phyloP scores from a whole-genome alignment of 2,888 invertebrate species.

The Erebia aethiops region DNA sequence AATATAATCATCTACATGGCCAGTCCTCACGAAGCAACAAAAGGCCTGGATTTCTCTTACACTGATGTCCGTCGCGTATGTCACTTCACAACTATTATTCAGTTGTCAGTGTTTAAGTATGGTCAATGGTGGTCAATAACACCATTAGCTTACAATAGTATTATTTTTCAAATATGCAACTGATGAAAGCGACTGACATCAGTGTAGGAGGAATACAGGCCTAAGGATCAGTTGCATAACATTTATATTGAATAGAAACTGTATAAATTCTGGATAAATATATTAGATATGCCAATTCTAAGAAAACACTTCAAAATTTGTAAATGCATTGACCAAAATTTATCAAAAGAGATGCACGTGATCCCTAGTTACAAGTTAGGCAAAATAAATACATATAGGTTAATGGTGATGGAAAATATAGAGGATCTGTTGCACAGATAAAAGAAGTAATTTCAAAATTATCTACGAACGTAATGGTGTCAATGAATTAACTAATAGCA shows the following conservation, averaged over 20 bases:
- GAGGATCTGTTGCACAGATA: constrained; percentile 23
- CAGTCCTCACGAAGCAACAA: constrained; percentile 1
- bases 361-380: constrained; percentile 20
- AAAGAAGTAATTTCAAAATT: neutral
- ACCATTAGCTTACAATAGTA: no score
- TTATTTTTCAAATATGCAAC: no score
- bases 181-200: neutral
- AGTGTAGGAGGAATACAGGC: neutral
- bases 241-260: constrained; percentile 19
- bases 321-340: neutral
- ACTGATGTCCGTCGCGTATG: no score
- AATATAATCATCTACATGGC: neutral
- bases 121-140: no score
- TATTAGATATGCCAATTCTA: neutral
- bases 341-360: constrained; percentile 26
- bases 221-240: constrained; percentile 38
- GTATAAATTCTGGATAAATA: neutral
- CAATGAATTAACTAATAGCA: no score
- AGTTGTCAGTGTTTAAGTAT: no score
- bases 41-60: neutral
- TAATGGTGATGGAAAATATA: neutral
- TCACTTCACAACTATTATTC: no score
- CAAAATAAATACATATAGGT: neutral
- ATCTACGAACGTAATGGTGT: neutral
- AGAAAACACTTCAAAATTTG: neutral